Conservation (phyloP, 2,888 invertebrate genomes). For the Chymomyza amoena region DNA sequence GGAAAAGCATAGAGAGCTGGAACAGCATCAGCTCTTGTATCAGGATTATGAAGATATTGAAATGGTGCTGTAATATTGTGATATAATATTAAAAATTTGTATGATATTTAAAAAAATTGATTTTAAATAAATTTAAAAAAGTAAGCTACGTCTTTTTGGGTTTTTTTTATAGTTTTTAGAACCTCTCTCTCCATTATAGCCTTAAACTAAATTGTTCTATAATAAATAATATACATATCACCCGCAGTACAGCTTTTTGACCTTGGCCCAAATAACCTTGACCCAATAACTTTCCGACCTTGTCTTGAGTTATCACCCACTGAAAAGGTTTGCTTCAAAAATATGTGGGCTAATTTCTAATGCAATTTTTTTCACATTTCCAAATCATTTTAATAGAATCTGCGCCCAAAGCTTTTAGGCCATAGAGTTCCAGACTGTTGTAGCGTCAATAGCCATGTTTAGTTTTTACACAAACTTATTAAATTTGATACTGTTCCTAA, state of each 20-base stretch:
- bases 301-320: neutral
- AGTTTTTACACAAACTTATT: slow-evolving; percentile 14
- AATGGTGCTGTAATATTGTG: neutral
- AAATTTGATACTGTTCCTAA: slow-evolving; percentile 4
- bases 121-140: too few species aligned
- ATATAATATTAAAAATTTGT: neutral
- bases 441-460: slow-evolving; percentile 36
- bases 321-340: slow-evolving; percentile 7
- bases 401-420: slow-evolving; percentile 13
- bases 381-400: slow-evolving; percentile 53
- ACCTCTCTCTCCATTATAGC: neutral
- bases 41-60: neutral
- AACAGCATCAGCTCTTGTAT: neutral
- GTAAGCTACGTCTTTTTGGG: too few species aligned
- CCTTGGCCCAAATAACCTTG: slow-evolving; percentile 50
- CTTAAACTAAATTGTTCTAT: neutral
- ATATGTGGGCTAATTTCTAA: slow-evolving; percentile 31
- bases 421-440: slow-evolving; percentile 37
- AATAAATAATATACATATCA: neutral
- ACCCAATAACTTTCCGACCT: slow-evolving; percentile 39
- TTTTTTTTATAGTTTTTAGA: neutral
- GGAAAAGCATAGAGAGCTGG: neutral
- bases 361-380: slow-evolving; percentile 21
- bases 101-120: too few species aligned
- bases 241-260: neutral